Percentiles rank a stretch among this genome's conserved stretches.
phyloP scores from a whole-genome alignment of 2,797 vertebrate species.

The Ataeniobius toweri region DNA sequence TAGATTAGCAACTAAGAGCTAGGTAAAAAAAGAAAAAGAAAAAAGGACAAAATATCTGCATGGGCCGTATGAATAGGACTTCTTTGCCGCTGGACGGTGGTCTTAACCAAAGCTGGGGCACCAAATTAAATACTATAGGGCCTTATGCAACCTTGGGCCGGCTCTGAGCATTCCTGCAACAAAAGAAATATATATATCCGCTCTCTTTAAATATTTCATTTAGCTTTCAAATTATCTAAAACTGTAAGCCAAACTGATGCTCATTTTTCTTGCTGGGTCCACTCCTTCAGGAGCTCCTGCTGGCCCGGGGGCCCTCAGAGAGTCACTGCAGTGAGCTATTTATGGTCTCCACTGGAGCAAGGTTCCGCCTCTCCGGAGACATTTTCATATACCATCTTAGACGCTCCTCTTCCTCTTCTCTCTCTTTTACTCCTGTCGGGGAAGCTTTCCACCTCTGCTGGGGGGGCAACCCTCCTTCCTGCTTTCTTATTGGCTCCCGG shows the following conservation, averaged over 20 bases:
- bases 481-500: constrained; percentile 75
- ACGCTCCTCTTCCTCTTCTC: constrained; percentile 37
- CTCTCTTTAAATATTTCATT: background rate
- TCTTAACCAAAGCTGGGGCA: background rate
- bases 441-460: constrained; percentile 49
- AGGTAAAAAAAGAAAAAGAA: background rate
- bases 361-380: constrained; percentile 75
- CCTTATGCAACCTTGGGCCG: background rate
- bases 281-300: constrained; percentile 20
- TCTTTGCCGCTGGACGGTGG: too few species aligned
- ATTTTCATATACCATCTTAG: constrained; percentile 50
- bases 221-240: background rate
- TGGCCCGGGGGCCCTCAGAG: constrained; percentile 51
- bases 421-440: constrained; percentile 50
- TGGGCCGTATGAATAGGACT: background rate
- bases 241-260: background rate
- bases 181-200: too few species aligned
- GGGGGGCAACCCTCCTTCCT: constrained; percentile 31
- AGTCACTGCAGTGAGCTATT: constrained; percentile 78
- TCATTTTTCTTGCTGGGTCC: background rate
- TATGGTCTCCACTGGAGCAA: constrained; percentile 59
- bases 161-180: background rate
- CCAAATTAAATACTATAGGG: background rate
- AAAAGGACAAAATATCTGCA: background rate
- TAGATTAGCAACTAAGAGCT: background rate